phyloP scores from a whole-genome alignment of 2,888 invertebrate species.

The Pinctada fucata region DNA sequence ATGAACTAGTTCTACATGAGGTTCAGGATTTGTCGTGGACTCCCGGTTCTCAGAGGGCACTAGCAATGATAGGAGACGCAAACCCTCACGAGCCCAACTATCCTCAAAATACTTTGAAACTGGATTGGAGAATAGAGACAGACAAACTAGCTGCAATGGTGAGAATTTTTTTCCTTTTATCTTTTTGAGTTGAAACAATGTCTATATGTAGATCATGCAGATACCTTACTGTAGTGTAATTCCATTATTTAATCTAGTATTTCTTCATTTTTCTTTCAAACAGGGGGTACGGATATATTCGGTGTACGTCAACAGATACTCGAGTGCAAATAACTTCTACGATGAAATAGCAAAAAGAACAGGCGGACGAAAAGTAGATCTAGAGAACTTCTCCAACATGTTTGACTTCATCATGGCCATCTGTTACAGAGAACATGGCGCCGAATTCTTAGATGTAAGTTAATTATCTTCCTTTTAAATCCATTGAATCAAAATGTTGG shows the following conservation, averaged over 20 bases:
- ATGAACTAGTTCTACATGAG: conserved; percentile 72
- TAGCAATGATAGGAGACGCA: conserved; percentile 74
- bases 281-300: conserved; percentile 32
- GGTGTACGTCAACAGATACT: not conserved
- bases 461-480: not conserved
- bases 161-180: conserved; percentile 39
- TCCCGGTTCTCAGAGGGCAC: conserved; percentile 65
- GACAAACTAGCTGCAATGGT: conserved; percentile 52
- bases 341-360: conserved; percentile 59
- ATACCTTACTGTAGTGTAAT: not conserved
- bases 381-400: conserved; percentile 67
- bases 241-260: too few species aligned
- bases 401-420: conserved; percentile 73
- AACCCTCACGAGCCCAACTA: conserved; percentile 67
- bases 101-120: conserved; percentile 55
- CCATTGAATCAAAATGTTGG: not conserved
- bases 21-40: conserved; percentile 70
- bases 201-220: conserved; percentile 1
- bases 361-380: conserved; percentile 63
- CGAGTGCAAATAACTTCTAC: conserved; percentile 55
- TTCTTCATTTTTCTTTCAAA: not conserved
- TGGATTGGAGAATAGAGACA: conserved; percentile 68
- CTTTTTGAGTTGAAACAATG: not conserved
- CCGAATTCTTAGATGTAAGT: conserved; percentile 55
- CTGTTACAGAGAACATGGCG: conserved; percentile 70